Percentiles rank a stretch among this genome's conserved stretches.
Evolutionary conservation across 2,797 vertebrate species (phyloP).

Genomic region (Myotis vivesi): DNA sequence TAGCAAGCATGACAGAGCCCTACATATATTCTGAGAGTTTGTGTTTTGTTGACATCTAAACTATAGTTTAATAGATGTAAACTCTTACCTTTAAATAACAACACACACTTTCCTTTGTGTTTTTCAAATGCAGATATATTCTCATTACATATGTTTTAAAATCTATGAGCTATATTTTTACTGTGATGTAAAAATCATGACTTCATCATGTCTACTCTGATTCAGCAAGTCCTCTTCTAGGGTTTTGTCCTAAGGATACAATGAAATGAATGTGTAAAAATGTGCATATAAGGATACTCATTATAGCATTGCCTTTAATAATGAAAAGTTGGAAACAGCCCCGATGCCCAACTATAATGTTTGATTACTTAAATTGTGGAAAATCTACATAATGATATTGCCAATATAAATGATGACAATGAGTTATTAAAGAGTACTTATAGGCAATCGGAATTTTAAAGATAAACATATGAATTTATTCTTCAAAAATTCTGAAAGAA

Average conservation of each 20-base stretch:
- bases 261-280: not conserved
- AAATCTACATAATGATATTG: not conserved
- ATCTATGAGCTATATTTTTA: not conserved
- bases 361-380: not conserved
- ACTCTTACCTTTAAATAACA: not conserved
- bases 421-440: not conserved
- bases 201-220: not conserved
- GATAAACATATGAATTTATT: not conserved
- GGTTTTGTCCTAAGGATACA: not conserved
- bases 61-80: not conserved
- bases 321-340: not conserved
- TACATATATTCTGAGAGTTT: not conserved
- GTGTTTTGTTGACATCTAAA: not conserved
- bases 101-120: not conserved
- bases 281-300: not conserved
- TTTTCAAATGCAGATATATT: not conserved
- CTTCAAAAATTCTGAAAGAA: slow-evolving; percentile 1
- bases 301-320: not conserved
- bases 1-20: not conserved
- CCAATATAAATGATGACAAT: not conserved
- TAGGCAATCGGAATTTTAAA: slow-evolving; percentile 11
- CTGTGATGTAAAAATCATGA: not conserved
- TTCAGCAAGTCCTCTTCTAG: not conserved
- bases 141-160: not conserved
- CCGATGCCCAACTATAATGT: not conserved